These are phyloP conservation scores for Microcebus griseorufus DNA, from an alignment of 2,113 vertebrate genomes.

Conservation along the genomic window DNA sequence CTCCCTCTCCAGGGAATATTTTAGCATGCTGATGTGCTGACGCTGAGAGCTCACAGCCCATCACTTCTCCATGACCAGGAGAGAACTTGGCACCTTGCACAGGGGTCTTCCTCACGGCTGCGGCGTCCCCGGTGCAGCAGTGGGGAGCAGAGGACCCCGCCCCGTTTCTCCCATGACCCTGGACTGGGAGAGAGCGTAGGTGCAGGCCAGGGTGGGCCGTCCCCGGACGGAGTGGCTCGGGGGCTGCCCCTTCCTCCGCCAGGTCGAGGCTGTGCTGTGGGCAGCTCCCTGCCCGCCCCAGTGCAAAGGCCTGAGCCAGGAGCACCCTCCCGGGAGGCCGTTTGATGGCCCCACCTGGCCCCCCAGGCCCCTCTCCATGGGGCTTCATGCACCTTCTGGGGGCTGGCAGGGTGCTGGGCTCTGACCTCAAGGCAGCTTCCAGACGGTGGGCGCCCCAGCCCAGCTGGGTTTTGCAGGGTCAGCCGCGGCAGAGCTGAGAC, in stretches of 20 bases:
- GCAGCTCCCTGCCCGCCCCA: no score
- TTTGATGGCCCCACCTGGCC: accelerated
- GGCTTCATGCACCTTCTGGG: no score
- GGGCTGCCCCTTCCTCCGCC: no score
- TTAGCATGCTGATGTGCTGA: neutral
- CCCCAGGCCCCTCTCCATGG: accelerated
- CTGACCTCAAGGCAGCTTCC: neutral
- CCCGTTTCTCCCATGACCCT: neutral
- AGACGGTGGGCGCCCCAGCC: neutral
- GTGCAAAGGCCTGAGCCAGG: neutral
- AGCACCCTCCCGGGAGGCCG: neutral
- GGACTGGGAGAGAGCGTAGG: neutral
- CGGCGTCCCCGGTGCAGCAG: neutral
- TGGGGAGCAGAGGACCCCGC: neutral
- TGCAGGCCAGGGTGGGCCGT: no score
- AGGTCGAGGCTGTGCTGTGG: neutral
- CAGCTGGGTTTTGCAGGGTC: neutral
- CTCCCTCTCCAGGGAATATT: no score
- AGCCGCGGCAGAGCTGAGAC: no score
- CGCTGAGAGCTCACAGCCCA: neutral
- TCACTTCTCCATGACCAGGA: neutral
- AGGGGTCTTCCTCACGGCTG: neutral
- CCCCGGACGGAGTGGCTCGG: neutral
- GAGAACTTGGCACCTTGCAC: no score
- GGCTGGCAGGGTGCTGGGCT: neutral